Evolutionary conservation across 2,113 vertebrate genomes (phyloP).

Genomic region (Coptodon rendalli): DNA sequence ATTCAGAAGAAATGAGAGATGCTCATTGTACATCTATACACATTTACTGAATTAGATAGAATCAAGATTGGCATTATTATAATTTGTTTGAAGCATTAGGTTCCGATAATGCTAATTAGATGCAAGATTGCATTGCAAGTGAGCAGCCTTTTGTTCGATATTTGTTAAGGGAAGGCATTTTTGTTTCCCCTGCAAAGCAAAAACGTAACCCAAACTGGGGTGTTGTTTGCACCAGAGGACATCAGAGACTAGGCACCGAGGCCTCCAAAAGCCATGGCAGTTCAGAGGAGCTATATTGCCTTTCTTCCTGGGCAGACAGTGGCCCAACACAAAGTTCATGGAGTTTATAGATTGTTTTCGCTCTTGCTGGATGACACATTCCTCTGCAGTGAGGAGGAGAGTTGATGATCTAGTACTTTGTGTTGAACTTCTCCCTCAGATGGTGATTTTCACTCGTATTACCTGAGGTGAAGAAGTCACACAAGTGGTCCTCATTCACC

Average conservation of each 20-base stretch:
- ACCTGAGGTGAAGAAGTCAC: slow-evolving; percentile 39
- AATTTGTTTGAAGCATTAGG: background rate
- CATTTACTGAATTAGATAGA: background rate
- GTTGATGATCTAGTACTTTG: background rate
- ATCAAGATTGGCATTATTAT: background rate
- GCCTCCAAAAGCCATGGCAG: background rate
- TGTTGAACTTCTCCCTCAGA: background rate
- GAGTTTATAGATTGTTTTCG: background rate
- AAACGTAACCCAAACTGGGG: background rate
- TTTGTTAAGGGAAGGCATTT: background rate
- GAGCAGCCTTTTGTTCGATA: background rate
- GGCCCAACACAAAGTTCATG: background rate
- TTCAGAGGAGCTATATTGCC: background rate
- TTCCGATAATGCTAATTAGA: background rate
- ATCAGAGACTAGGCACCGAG: background rate
- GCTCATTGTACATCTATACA: accelerated
- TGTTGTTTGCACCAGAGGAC: background rate
- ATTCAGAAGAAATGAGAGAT: background rate
- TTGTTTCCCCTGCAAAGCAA: background rate
- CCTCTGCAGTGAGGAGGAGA: background rate
- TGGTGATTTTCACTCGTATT: slow-evolving; percentile 8
- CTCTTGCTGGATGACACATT: background rate
- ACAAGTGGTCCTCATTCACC: slow-evolving; percentile 25
- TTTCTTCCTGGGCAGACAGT: background rate
- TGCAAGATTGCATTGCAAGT: background rate